These are phyloP conservation scores for Clarias magur DNA, from an alignment of 2,113 vertebrate species.

Conservation along the genomic window DNA sequence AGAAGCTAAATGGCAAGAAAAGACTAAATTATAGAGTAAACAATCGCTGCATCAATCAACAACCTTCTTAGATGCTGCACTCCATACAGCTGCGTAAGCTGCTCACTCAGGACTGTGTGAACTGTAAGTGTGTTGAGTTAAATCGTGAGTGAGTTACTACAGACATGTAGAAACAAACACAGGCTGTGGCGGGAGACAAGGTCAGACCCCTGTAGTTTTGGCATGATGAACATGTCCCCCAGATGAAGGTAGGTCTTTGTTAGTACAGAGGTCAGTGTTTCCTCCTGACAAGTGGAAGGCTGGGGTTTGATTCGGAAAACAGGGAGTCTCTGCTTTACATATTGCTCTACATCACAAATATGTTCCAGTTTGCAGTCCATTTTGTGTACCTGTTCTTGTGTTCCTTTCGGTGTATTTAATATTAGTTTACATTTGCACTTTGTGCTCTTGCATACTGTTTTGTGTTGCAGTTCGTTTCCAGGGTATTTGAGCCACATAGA, in stretches of 20 bases:
- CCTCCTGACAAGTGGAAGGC: neutral
- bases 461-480: neutral
- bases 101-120: neutral
- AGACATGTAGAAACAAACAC: slow-evolving; percentile 37
- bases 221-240: slow-evolving; percentile 74
- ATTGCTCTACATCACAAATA: neutral
- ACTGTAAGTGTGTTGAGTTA: neutral
- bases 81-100: neutral
- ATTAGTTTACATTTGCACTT: neutral
- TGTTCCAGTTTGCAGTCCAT: neutral
- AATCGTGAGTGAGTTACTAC: slow-evolving; percentile 17
- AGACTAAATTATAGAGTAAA: slow-evolving; percentile 26
- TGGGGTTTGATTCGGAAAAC: neutral
- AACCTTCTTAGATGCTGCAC: slow-evolving; percentile 12
- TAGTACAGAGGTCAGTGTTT: neutral
- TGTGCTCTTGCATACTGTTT: neutral
- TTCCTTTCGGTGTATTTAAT: neutral
- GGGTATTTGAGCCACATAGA: neutral
- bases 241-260: slow-evolving; percentile 51
- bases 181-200: slow-evolving; percentile 62
- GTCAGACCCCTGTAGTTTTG: slow-evolving; percentile 77
- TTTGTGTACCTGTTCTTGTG: too few species aligned
- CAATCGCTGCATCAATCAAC: slow-evolving; percentile 32
- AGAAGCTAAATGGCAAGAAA: slow-evolving; percentile 24
- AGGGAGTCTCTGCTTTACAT: neutral